Conservation (phyloP, 2,113 vertebrate genomes). For the Myrmecophaga tridactyla region DNA sequence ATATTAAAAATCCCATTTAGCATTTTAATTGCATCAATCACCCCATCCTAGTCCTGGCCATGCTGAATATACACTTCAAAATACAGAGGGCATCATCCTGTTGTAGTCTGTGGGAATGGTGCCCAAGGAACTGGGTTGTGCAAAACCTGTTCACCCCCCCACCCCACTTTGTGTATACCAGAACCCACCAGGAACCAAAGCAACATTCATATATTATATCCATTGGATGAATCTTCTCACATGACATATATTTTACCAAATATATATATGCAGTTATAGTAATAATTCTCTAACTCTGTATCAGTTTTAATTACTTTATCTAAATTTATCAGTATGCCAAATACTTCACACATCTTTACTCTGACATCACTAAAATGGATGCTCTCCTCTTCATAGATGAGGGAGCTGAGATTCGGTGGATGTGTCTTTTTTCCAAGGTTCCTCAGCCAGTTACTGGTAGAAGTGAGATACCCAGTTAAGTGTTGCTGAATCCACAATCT, state of each 20-base stretch:
- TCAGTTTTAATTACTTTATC: not conserved
- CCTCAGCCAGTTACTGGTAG: no score
- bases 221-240: not conserved
- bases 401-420: not conserved
- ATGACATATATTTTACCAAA: not conserved
- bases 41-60: not conserved
- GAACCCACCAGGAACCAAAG: not conserved
- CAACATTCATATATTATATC: not conserved
- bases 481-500: not conserved
- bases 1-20: no score
- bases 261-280: not conserved
- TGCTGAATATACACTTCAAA: not conserved
- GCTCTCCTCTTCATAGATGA: not conserved
- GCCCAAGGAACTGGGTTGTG: not conserved
- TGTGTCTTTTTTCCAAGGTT: no score
- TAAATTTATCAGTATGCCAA: not conserved
- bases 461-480: not conserved
- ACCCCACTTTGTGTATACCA: not conserved
- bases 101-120: not conserved
- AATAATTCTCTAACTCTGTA: not conserved
- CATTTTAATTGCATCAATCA: not conserved
- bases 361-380: not conserved
- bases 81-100: not conserved
- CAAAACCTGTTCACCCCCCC: not conserved
- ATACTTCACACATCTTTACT: not conserved